A percentile compares a stretch with the other conserved stretches of the same genome.
Conservation (phyloP, 2,113 vertebrate species). For the Phalacrocorax brasilianus region DNA sequence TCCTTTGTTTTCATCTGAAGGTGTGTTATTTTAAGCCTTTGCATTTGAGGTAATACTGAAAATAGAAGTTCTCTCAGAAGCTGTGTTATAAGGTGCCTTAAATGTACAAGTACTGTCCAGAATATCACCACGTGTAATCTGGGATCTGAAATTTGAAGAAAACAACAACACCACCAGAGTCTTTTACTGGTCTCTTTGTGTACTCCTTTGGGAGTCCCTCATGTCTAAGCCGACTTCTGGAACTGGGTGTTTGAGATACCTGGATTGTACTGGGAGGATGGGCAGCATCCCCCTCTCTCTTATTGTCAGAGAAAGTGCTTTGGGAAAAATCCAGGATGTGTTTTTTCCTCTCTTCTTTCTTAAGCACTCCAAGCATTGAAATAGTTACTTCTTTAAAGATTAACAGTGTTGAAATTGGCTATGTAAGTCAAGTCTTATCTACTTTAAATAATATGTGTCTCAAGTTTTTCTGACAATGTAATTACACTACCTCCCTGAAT, state of each 20-base stretch:
- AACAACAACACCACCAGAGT: too few relatives aligned
- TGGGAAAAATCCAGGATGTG: not conserved
- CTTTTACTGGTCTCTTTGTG: not conserved
- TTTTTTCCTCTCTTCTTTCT: not conserved
- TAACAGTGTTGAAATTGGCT: slow-evolving; percentile 25
- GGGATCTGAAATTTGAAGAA: not conserved
- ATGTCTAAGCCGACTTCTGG: not conserved
- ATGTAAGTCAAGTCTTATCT: slow-evolving; percentile 6
- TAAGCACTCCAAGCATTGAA: not conserved
- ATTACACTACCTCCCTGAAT: not conserved
- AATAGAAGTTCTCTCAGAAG: not conserved
- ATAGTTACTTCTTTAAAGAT: slow-evolving; percentile 18
- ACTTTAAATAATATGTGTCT: not conserved
- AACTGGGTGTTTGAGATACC: not conserved
- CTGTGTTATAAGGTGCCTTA: not conserved
- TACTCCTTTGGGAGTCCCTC: not conserved
- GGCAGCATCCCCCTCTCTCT: not conserved
- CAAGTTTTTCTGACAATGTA: not conserved
- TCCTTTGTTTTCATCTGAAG: not conserved
- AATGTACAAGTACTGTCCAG: not conserved
- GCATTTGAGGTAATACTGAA: not conserved
- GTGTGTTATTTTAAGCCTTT: slow-evolving; percentile 21
- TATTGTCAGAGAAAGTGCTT: not conserved
- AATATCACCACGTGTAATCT: not conserved
- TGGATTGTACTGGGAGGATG: not conserved